These are phyloP conservation scores for Listronotus oregonensis DNA, from an alignment of 1,140 invertebrate species.

Conservation along the genomic window DNA sequence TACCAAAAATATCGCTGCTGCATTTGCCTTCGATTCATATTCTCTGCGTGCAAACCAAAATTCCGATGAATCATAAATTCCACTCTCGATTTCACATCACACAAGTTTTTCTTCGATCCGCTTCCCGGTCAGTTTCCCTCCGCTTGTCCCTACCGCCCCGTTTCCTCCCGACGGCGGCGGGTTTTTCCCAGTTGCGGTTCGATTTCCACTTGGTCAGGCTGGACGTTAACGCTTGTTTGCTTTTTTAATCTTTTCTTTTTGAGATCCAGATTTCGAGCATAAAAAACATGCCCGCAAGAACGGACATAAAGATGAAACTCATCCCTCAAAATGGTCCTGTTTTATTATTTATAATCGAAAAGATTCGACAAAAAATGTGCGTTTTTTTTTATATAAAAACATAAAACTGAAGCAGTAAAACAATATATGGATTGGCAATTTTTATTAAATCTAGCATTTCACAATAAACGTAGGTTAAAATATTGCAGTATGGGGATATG, in stretches of 20 bases:
- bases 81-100: constrained; percentile 9
- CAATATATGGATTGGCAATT: no score
- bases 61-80: constrained; percentile 31
- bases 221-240: constrained; percentile 35
- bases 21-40: background rate
- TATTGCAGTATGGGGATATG: no score
- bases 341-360: no score
- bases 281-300: constrained; percentile 11
- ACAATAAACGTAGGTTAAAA: no score
- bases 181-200: constrained; percentile 27
- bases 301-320: constrained; percentile 26
- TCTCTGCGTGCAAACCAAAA: constrained; percentile 9
- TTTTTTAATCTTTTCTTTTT: constrained; percentile 35
- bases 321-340: background rate
- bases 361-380: no score
- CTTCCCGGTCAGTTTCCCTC: constrained; percentile 23
- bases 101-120: constrained; percentile 17
- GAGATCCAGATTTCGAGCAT: constrained; percentile 20
- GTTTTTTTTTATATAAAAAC: no score
- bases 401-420: no score
- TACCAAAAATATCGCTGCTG: no score
- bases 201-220: constrained; percentile 35
- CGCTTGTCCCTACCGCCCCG: background rate
- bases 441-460: no score
- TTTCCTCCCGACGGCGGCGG: background rate